phyloP scores from a whole-genome alignment of 30 jellyfish, hydroid and myxozoan species.

The Calvadosia cruxmelitensis region DNA sequence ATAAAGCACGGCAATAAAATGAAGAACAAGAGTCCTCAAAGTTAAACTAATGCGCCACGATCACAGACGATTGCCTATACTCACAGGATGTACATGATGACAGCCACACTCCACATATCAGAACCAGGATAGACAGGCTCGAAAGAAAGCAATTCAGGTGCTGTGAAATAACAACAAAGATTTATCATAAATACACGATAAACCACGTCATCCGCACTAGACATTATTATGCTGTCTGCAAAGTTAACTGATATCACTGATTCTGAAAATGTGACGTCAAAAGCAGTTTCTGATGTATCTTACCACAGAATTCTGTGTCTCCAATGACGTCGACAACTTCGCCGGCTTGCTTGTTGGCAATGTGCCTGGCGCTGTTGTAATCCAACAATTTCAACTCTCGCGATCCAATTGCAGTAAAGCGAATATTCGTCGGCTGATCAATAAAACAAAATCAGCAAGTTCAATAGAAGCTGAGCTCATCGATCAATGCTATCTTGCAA shows the following conservation, averaged over 20 bases:
- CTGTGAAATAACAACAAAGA: conserved; percentile 25
- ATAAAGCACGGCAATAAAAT: too few relatives aligned
- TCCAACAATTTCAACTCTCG: conserved; percentile 74
- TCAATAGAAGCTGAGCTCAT: too few relatives aligned
- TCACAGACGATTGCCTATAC: too few relatives aligned
- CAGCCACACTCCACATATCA: conserved; percentile 97
- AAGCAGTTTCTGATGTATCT: conserved; percentile 1
- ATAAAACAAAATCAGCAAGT: background rate
- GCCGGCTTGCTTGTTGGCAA: conserved; percentile 94
- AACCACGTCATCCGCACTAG: too few relatives aligned
- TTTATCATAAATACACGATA: too few relatives aligned
- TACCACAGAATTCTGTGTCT: conserved; percentile 97
- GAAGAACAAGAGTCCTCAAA: too few relatives aligned
- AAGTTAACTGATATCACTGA: background rate
- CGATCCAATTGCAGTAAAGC: conserved; percentile 71
- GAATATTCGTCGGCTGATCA: conserved; percentile 84
- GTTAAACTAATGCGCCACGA: too few relatives aligned
- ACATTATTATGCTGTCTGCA: background rate
- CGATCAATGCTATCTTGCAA: too few relatives aligned
- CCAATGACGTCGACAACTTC: conserved; percentile 99
- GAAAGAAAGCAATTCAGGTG: conserved; percentile 84
- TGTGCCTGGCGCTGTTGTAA: conserved; percentile 65
- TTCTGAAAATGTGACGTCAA: background rate
- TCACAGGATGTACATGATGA: conserved; percentile 75
- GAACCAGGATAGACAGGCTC: conserved; percentile 97